These are phyloP conservation scores for Alitta virens DNA, from an alignment of 2,888 invertebrate genomes.

Conservation along the genomic window DNA sequence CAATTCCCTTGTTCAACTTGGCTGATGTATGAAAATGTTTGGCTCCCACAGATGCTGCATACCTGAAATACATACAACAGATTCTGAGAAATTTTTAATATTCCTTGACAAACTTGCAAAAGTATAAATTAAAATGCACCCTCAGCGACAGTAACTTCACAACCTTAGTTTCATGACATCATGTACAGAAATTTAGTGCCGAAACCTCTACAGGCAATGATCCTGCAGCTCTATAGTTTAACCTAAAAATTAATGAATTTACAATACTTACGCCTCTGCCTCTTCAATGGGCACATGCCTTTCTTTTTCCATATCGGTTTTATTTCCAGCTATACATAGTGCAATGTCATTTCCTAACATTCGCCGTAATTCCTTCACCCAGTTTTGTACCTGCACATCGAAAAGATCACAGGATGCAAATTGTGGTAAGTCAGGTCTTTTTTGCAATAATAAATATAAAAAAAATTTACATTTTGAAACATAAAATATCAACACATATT, in stretches of 20 bases:
- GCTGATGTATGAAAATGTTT: constrained; percentile 91
- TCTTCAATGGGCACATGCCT: constrained; percentile 80
- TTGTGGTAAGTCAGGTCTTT: no score
- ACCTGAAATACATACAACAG: constrained; percentile 63
- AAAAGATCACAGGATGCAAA: no score
- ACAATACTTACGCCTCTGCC: constrained; percentile 64
- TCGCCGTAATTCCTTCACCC: constrained; percentile 95
- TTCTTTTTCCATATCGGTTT: constrained; percentile 90
- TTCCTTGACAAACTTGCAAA: background rate
- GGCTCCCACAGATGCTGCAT: constrained; percentile 87
- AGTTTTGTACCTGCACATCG: constrained; percentile 82
- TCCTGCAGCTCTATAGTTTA: no score
- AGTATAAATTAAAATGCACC: no score
- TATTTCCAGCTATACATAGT: constrained; percentile 93
- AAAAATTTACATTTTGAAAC: no score
- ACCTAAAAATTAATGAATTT: background rate
- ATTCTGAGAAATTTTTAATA: background rate
- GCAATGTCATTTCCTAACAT: constrained; percentile 92
- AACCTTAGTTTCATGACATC: no score
- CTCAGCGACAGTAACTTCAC: no score
- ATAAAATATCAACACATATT: no score
- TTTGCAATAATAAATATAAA: no score
- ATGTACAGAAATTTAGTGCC: no score
- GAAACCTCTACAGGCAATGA: no score
- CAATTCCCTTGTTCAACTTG: constrained; percentile 85